Conservation (phyloP, 2,797 vertebrate genomes). For the Aplochiton taeniatus region DNA sequence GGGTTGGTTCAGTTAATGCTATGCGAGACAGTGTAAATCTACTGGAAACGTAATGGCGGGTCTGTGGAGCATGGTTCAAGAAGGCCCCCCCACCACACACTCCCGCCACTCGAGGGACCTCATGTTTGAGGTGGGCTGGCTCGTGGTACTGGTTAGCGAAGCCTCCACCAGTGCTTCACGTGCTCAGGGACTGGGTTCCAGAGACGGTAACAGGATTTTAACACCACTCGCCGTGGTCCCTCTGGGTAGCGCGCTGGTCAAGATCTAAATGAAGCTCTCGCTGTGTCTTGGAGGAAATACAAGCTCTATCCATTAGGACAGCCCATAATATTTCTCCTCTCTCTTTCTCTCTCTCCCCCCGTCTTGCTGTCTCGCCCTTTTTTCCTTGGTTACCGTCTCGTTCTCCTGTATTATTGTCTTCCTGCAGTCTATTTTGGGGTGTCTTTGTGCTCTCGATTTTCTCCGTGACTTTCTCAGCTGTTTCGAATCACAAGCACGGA, state of each 20-base stretch:
- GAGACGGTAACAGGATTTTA: constrained; percentile 32
- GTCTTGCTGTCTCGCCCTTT: constrained; percentile 29
- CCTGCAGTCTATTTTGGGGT: constrained; percentile 19
- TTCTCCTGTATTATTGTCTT: constrained; percentile 4
- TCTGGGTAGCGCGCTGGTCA: constrained; percentile 16
- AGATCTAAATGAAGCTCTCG: constrained; percentile 52
- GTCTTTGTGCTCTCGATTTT: constrained; percentile 33
- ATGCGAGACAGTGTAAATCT: constrained; percentile 46
- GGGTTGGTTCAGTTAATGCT: constrained; percentile 13
- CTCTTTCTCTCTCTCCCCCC: constrained; percentile 20
- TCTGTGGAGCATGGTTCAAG: constrained; percentile 52
- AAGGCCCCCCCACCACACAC: constrained; percentile 44
- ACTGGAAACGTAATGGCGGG: constrained; percentile 60
- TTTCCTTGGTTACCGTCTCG: constrained; percentile 39
- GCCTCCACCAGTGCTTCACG: constrained; percentile 36
- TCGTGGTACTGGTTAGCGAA: constrained; percentile 47
- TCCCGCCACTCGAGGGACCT: constrained; percentile 28
- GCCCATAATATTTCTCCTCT: constrained; percentile 42
- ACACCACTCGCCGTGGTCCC: constrained; percentile 21
- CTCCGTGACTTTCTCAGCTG: constrained; percentile 53
- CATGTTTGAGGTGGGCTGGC: constrained; percentile 48
- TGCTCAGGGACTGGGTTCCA: constrained; percentile 30
- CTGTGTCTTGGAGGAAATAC: constrained; percentile 49
- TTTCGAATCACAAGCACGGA: constrained; percentile 35
- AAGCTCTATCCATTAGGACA: constrained; percentile 43